Base-by-base conservation (phyloP, 2,797 vertebrate genomes). In the Mormyrus proboscirostris region DNA sequence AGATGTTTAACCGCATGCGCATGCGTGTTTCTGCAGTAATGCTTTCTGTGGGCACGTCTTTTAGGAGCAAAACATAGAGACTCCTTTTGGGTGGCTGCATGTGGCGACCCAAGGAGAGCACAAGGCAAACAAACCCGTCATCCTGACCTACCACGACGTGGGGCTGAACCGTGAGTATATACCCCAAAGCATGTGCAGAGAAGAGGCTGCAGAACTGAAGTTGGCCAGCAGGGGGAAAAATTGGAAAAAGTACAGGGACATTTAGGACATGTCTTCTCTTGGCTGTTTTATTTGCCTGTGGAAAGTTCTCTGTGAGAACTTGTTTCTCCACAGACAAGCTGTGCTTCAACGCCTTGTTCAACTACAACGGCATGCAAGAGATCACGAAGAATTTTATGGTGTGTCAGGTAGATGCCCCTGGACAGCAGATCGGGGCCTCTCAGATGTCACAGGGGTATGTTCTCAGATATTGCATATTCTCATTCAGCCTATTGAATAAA, bases 301-400 rank as follows among this genome's bases (percentile, higher is more conserved):
- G 86, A 44, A 88, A 88, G 38, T 69, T 69, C 41, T 41, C 86
- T 10, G 22, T 69, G 19, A 51, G 16, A n/a, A 62, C 50, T 47
- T 89, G 14, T 86, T 90, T 84, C 91, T 92, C 92, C 92, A 51
- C 96, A 99, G 98, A 99, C 93, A 99, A 99, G 93, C 96, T 99
- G 91, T 99, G 98, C 93, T 99, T 98, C 96, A 98, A 97, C 93
- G 93, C 96, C 14, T 97, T 99, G 95, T 99, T 99, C 95, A 97
- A 97, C 91, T 97, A 97, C 0, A 98, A 98, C 92, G 98, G 99
- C 92, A 99, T 99, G 98, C 97, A 98, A 94, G 98, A 99, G 95
- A 99, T 99, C 95, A 99, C 97, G 0, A 98, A 98, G 92, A 98
- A 99, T 94, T 99, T 99, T 44, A 97, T 98, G 92, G 97, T 99